Conservation (phyloP, 2,797 vertebrate species). For the Austrolebias charrua region DNA sequence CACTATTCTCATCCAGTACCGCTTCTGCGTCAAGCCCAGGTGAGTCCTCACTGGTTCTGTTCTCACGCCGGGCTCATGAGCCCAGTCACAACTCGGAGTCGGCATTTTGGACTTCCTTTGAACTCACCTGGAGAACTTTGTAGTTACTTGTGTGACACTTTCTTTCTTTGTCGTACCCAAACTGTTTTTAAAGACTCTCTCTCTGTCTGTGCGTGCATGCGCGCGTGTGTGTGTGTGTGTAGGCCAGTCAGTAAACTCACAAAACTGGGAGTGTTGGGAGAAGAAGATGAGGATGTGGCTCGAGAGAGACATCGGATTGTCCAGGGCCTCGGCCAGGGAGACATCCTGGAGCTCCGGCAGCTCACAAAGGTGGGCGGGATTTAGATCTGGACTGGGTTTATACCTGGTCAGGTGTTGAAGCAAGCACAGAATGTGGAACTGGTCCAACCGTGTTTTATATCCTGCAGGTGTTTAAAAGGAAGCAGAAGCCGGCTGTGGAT, state of each 20-base stretch:
- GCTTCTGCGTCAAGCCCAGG: slow-evolving; percentile 95
- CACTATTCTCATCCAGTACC: slow-evolving; percentile 94
- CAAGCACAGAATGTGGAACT: neutral
- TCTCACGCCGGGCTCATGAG: no score
- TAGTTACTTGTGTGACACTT: neutral
- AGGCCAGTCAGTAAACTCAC: slow-evolving; percentile 59
- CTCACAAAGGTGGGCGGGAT: slow-evolving; percentile 86
- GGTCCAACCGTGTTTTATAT: neutral
- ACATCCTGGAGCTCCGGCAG: slow-evolving; percentile 93
- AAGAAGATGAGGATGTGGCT: slow-evolving; percentile 95
- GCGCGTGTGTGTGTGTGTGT: slow-evolving; percentile 74
- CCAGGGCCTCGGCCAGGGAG: slow-evolving; percentile 89
- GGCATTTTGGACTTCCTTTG: no score
- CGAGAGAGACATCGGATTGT: slow-evolving; percentile 92
- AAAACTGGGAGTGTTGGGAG: slow-evolving; percentile 85
- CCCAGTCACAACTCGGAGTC: neutral
- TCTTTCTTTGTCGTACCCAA: no score
- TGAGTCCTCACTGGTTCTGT: slow-evolving; percentile 45
- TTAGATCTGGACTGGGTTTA: neutral
- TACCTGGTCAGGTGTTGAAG: neutral
- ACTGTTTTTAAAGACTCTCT: neutral
- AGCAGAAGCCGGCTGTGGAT: slow-evolving; percentile 94
- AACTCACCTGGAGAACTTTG: neutral
- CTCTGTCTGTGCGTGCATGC: neutral
- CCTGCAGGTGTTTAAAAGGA: slow-evolving; percentile 90